Conservation (phyloP, 2,113 vertebrate genomes). For the Passer montanus region DNA sequence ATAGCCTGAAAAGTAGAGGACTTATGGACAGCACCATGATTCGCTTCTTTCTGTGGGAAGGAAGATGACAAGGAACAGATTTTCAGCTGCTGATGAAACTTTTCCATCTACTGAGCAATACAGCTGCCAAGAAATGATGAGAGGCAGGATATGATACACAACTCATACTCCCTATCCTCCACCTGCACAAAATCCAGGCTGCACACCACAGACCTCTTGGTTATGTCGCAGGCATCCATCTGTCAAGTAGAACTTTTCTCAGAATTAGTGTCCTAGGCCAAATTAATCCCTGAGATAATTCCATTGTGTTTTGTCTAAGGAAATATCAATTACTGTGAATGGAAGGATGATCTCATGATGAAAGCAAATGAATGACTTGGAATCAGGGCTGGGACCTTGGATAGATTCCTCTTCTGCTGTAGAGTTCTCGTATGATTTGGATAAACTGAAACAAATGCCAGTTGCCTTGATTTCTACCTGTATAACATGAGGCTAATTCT, state of each 20-base stretch:
- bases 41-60: conserved; percentile 64
- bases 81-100: conserved; percentile 67
- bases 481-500: neutral
- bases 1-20: conserved; percentile 30
- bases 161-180: conserved; percentile 30
- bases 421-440: neutral
- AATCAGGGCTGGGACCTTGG: neutral
- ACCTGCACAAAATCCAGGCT: conserved; percentile 53
- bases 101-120: conserved; percentile 68
- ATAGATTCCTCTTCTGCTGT: neutral
- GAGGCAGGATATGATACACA: conserved; percentile 68
- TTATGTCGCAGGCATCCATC: conserved; percentile 36
- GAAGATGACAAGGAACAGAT: conserved; percentile 79
- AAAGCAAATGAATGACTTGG: conserved; percentile 10
- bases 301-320: conserved; percentile 26
- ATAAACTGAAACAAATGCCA: neutral
- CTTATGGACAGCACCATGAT: conserved; percentile 64
- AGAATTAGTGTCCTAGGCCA: conserved; percentile 27
- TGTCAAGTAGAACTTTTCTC: conserved; percentile 6
- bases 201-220: conserved; percentile 8
- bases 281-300: conserved; percentile 52
- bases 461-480: neutral
- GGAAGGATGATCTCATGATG: conserved; percentile 49
- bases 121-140: conserved; percentile 72
- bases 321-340: conserved; percentile 33